Evolutionary conservation across 2,888 invertebrate genomes (phyloP).

Genomic region (Laothoe populi): DNA sequence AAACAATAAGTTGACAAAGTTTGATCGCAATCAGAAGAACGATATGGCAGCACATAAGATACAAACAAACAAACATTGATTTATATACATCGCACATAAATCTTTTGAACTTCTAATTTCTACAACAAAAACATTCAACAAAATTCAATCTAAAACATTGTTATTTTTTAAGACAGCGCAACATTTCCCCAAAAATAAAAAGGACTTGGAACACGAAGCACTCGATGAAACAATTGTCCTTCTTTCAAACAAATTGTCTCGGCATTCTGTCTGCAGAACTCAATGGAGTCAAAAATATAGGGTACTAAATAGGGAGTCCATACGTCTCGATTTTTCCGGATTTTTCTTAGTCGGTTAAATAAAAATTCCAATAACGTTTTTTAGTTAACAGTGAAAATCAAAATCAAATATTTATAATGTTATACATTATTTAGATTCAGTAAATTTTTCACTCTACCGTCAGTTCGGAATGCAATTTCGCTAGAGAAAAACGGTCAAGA

Average conservation of each 20-base stretch:
- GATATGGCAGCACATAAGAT: no score
- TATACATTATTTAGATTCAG: no score
- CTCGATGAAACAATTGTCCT: conserved; percentile 7
- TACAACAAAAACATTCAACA: background rate
- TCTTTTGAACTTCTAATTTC: background rate
- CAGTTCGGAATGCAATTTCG: no score
- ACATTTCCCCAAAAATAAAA: background rate
- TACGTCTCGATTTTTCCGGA: background rate
- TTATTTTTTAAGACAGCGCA: background rate
- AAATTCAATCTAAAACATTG: background rate
- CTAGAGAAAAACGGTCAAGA: no score
- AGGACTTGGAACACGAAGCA: background rate
- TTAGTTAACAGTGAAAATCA: no score
- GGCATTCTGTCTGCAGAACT: background rate
- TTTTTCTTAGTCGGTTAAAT: background rate
- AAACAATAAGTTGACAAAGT: no score
- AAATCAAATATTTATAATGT: no score
- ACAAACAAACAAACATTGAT: no score
- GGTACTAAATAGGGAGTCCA: background rate
- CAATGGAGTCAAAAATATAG: background rate
- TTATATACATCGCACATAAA: no score
- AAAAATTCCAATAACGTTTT: background rate
- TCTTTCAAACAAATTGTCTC: conserved; percentile 16
- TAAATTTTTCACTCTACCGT: no score
- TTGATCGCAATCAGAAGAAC: no score